Evolutionary conservation across 2,113 vertebrate genomes (phyloP).

Genomic region (Anoplopoma fimbria): DNA sequence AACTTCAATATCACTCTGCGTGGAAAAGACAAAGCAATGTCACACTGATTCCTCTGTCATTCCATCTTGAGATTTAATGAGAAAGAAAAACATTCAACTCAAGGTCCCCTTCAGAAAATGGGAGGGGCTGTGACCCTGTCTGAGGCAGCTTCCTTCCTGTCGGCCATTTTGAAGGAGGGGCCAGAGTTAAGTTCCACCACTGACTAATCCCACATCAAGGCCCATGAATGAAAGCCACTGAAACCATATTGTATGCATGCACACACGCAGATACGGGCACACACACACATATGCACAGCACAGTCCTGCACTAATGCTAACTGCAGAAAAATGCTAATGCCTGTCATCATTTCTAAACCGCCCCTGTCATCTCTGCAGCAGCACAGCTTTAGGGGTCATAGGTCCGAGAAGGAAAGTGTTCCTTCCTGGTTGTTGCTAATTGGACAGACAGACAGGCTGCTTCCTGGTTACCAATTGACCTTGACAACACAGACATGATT

Average conservation of each 20-base stretch:
- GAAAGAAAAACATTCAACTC: conserved; percentile 76
- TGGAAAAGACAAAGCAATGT: conserved; percentile 79
- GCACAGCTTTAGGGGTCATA: conserved; percentile 78
- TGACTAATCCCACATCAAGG: conserved; percentile 78
- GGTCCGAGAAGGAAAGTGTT: conserved; percentile 70
- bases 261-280: conserved; percentile 14
- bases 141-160: conserved; percentile 77
- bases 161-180: conserved; percentile 81
- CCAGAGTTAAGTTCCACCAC: conserved; percentile 68
- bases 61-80: conserved; percentile 79
- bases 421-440: conserved; percentile 81
- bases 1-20: conserved; percentile 43
- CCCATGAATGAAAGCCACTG: conserved; percentile 68
- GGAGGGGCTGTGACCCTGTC: conserved; percentile 79
- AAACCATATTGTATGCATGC: conserved; percentile 67
- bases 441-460: conserved; percentile 73
- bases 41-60: conserved; percentile 68
- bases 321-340: conserved; percentile 82
- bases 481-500: conserved; percentile 72
- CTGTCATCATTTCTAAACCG: conserved; percentile 81
- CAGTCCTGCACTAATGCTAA: conserved; percentile 76
- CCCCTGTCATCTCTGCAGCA: conserved; percentile 76
- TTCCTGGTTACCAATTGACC: conserved; percentile 78
- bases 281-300: conserved; percentile 49
- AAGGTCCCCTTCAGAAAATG: conserved; percentile 84